These are phyloP conservation scores for Hippoglossus hippoglossus DNA, from an alignment of 2,797 vertebrate species.

Conservation along the genomic window DNA sequence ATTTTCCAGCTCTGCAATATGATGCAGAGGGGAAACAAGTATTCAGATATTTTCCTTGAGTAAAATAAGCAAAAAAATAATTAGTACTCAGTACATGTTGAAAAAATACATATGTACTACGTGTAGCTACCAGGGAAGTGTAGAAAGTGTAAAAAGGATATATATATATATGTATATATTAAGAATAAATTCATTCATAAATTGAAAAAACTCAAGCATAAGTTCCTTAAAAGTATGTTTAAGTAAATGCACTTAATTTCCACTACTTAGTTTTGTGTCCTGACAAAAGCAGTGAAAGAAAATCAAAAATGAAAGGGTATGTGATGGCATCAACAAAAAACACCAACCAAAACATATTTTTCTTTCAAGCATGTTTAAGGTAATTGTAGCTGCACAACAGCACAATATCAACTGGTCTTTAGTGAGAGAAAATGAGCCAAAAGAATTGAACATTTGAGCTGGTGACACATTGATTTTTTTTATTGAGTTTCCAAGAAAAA, in stretches of 20 bases:
- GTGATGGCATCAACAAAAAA: neutral
- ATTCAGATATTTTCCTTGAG: neutral
- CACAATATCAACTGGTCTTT: neutral
- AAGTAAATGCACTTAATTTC: no score
- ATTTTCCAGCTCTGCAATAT: slow-evolving; percentile 13
- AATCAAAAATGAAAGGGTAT: neutral
- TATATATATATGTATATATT: no score
- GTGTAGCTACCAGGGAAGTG: no score
- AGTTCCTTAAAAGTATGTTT: no score
- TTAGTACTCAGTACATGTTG: no score
- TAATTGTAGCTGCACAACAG: neutral
- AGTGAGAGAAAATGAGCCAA: slow-evolving; percentile 23
- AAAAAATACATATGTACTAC: no score
- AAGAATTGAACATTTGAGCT: slow-evolving; percentile 27
- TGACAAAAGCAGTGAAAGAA: neutral
- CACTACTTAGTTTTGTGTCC: neutral
- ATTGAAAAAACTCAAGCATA: no score
- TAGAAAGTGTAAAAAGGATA: no score
- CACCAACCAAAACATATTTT: neutral
- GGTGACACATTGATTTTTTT: slow-evolving; percentile 48
- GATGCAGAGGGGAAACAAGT: neutral
- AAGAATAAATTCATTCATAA: no score
- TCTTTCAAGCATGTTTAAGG: neutral
- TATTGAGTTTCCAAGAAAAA: slow-evolving; percentile 61
- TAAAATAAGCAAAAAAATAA: neutral